Percentiles rank a stretch among this genome's conserved stretches.
These are phyloP conservation scores for Gnathonemus longibarbis DNA, from an alignment of 2,113 vertebrate genomes.

Conservation along the genomic window DNA sequence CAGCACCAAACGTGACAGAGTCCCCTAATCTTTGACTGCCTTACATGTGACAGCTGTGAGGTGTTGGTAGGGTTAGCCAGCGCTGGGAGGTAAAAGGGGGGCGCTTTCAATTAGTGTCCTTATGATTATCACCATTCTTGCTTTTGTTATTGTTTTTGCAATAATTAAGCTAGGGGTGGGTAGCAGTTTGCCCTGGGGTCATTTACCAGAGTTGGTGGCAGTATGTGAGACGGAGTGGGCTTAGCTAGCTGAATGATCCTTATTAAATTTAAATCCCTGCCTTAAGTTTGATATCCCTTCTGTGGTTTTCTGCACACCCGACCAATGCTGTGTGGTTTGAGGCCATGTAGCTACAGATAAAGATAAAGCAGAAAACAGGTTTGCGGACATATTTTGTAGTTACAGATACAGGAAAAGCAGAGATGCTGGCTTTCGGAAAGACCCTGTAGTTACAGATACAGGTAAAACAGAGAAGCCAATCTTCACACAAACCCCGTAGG, in stretches of 20 bases:
- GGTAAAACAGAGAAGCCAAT: background rate
- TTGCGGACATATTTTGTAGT: background rate
- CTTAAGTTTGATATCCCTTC: slow-evolving; percentile 32
- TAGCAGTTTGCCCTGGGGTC: background rate
- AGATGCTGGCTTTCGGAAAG: background rate
- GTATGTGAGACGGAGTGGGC: slow-evolving; percentile 37
- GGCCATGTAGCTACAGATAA: background rate
- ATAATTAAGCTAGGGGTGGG: slow-evolving; percentile 4
- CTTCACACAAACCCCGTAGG: background rate
- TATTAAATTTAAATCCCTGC: slow-evolving; percentile 48
- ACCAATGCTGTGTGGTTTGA: slow-evolving; percentile 29
- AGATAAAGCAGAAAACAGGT: background rate
- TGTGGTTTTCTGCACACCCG: slow-evolving; percentile 30
- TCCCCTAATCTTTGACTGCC: background rate
- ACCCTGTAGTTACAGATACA: background rate
- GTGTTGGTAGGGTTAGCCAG: background rate
- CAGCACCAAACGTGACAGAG: background rate
- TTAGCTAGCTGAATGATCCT: slow-evolving; percentile 38
- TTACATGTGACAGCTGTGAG: background rate
- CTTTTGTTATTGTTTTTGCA: slow-evolving; percentile 14
- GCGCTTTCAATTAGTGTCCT: background rate
- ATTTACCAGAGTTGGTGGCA: slow-evolving; percentile 5
- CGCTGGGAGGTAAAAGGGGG: background rate
- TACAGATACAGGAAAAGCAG: background rate
- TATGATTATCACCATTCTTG: background rate